Conservation (phyloP, 2,797 vertebrate genomes). For the Siniperca undulata region DNA sequence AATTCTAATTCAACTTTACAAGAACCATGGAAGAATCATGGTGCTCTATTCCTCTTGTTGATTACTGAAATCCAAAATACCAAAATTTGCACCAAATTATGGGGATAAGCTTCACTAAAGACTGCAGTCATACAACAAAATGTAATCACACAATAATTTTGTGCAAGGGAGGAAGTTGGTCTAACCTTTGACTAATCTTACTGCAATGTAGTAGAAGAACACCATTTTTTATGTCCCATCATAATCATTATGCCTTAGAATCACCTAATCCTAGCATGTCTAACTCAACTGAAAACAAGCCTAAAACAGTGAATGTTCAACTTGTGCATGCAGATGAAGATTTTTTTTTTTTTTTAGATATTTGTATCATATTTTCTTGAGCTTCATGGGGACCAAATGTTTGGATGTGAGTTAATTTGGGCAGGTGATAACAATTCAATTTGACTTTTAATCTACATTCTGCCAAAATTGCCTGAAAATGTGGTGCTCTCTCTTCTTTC, state of each 20-base stretch:
- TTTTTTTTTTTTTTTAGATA: not conserved
- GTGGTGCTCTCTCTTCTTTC: not conserved
- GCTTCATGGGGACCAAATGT: not conserved
- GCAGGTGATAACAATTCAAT: not conserved
- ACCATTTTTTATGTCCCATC: not conserved
- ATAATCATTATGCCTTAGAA: not conserved
- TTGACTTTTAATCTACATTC: not conserved
- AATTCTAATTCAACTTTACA: not conserved
- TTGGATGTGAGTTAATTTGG: not conserved
- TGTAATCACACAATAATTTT: not conserved
- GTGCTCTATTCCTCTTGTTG: not conserved
- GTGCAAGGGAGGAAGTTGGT: not conserved
- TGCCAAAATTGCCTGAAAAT: not conserved
- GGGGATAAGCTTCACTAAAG: not conserved
- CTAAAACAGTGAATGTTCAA: not conserved
- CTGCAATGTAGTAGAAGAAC: not conserved
- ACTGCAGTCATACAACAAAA: too few species aligned
- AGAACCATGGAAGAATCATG: too few species aligned
- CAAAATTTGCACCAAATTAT: not conserved
- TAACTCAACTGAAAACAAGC: not conserved
- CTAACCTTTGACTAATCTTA: not conserved
- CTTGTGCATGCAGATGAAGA: not conserved
- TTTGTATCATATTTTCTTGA: not conserved
- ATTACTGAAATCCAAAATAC: not conserved
- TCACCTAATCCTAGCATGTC: not conserved